Evolutionary conservation across 2,113 vertebrate species (phyloP).

Genomic region (Apistogramma diplotaenia): DNA sequence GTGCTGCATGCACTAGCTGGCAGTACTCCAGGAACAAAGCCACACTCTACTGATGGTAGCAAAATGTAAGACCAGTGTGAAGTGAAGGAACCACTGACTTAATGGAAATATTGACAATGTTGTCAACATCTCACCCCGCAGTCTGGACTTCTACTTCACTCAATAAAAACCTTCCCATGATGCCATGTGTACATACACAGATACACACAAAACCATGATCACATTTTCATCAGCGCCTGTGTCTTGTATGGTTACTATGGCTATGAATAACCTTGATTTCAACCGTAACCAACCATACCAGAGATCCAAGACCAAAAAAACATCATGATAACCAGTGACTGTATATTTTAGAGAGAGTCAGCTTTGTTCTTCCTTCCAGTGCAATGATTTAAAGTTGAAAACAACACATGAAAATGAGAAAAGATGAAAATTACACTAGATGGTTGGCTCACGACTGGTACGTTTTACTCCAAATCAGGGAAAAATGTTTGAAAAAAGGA

Average conservation of each 20-base stretch:
- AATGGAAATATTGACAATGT: constrained; percentile 62
- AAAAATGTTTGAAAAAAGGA: neutral
- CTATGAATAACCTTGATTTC: constrained; percentile 30
- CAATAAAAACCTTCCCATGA: constrained; percentile 62
- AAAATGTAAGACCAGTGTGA: constrained; percentile 6
- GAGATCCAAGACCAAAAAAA: constrained; percentile 27
- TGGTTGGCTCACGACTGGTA: neutral
- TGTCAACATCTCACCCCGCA: constrained; percentile 46
- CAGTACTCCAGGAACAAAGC: constrained; percentile 19
- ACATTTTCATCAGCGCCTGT: constrained; percentile 28
- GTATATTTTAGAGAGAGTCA: constrained; percentile 37
- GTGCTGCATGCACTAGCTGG: neutral
- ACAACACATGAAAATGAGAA: constrained; percentile 21
- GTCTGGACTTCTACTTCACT: constrained; percentile 43
- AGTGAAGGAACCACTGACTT: constrained; percentile 49
- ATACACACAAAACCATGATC: constrained; percentile 19
- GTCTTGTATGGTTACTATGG: constrained; percentile 53
- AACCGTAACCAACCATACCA: constrained; percentile 33
- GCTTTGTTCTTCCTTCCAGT: constrained; percentile 39
- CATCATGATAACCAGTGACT: constrained; percentile 43
- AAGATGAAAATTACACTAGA: constrained; percentile 23
- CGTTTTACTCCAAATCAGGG: constrained; percentile 15
- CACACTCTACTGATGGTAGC: constrained; percentile 18
- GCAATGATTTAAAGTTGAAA: constrained; percentile 32
- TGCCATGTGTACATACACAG: constrained; percentile 37